Evolutionary conservation across 2,797 vertebrate species (phyloP).

Genomic region (Silurus aristotelis): DNA sequence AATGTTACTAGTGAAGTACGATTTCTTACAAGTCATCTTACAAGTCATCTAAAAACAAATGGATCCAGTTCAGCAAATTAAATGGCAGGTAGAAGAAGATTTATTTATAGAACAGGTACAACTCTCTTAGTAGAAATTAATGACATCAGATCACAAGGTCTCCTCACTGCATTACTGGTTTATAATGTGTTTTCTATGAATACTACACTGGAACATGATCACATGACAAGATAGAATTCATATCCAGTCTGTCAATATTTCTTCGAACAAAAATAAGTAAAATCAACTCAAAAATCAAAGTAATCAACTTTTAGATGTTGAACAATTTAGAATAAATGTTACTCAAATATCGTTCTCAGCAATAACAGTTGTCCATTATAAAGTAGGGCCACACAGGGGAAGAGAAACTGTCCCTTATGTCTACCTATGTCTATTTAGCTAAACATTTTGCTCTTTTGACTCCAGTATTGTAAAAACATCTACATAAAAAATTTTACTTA

Average conservation of each 20-base stretch:
- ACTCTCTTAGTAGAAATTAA: neutral
- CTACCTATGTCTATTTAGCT: neutral
- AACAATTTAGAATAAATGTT: neutral
- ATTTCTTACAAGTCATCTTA: neutral
- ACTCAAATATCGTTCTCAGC: neutral
- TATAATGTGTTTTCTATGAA: neutral
- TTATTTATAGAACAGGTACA: neutral
- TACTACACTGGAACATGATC: neutral
- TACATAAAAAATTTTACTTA: neutral
- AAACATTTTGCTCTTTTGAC: neutral
- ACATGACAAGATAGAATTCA: too few species aligned
- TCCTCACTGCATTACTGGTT: neutral
- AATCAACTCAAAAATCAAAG: too few species aligned
- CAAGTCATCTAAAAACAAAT: neutral
- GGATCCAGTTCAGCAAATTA: neutral
- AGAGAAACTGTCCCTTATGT: neutral
- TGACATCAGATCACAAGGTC: neutral
- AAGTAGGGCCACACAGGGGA: neutral
- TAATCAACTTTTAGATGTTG: too few species aligned
- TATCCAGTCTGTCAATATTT: too few species aligned
- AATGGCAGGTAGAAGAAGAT: neutral
- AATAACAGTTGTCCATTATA: neutral
- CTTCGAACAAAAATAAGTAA: too few species aligned
- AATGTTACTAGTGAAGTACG: neutral
- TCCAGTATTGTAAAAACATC: neutral